These are phyloP conservation scores for Euleptes europaea DNA, from an alignment of 2,113 vertebrate species.

Conservation along the genomic window DNA sequence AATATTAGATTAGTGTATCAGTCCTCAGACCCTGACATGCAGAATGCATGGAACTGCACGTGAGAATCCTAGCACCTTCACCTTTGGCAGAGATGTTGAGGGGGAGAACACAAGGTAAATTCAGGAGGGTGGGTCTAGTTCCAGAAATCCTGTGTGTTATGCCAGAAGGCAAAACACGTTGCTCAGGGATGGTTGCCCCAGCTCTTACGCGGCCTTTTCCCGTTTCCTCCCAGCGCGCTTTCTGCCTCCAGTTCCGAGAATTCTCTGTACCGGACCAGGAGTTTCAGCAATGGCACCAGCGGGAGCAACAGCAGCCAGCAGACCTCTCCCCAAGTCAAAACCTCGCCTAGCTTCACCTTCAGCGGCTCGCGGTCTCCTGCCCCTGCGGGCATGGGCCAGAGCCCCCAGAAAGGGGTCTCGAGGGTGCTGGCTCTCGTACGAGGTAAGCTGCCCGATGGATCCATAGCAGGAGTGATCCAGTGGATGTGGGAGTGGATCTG, in stretches of 20 bases:
- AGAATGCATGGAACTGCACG: neutral
- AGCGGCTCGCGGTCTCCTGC: constrained; percentile 69
- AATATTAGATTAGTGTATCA: neutral
- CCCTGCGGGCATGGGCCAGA: constrained; percentile 48
- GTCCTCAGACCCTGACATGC: neutral
- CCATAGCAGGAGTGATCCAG: constrained; percentile 49
- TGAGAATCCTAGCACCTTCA: neutral
- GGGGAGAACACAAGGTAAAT: too few species aligned
- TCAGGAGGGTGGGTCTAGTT: too few species aligned
- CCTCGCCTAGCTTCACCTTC: constrained; percentile 88
- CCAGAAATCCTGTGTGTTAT: too few species aligned
- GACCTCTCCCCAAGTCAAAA: constrained; percentile 80
- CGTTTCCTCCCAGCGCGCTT: constrained; percentile 71
- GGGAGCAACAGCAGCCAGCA: constrained; percentile 80
- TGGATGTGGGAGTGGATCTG: constrained; percentile 59
- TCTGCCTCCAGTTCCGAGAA: constrained; percentile 83
- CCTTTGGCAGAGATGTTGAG: neutral
- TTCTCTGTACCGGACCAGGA: constrained; percentile 75
- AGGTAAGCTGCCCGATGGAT: constrained; percentile 81
- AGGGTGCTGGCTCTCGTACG: constrained; percentile 77
- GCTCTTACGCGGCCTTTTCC: neutral
- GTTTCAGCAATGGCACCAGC: constrained; percentile 79
- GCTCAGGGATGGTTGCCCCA: neutral
- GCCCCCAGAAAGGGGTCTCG: constrained; percentile 64
- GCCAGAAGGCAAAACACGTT: too few species aligned